Evolutionary conservation across 2,888 invertebrate genomes (phyloP).

Genomic region (Cataglyphis livida): DNA sequence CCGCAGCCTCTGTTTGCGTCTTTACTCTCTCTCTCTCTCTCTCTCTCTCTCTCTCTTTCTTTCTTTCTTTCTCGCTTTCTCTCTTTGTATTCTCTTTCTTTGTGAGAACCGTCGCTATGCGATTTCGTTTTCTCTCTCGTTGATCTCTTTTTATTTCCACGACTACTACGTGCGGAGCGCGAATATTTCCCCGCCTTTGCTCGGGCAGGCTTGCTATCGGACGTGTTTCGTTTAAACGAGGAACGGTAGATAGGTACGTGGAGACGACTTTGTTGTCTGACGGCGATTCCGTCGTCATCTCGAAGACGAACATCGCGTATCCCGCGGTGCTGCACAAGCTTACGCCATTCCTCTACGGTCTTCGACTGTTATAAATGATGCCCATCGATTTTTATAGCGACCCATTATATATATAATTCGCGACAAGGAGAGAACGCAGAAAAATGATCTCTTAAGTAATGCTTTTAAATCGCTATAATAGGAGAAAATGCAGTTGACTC

Average conservation of each 20-base stretch:
- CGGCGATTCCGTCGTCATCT: conserved; percentile 37
- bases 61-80: not conserved
- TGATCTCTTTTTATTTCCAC: conserved; percentile 43
- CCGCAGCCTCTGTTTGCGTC: conserved; percentile 24
- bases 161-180: conserved; percentile 35
- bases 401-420: conserved; percentile 13
- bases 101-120: conserved; percentile 34
- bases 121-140: conserved; percentile 40
- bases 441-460: conserved; percentile 24
- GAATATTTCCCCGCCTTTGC: conserved; percentile 56
- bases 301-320: conserved; percentile 31
- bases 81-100: conserved; percentile 40
- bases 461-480: not conserved
- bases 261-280: conserved; percentile 12
- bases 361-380: conserved; percentile 38
- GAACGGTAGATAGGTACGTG: conserved; percentile 7
- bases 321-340: conserved; percentile 3
- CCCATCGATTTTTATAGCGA: conserved; percentile 28
- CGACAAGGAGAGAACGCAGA: conserved; percentile 25
- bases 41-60: not conserved
- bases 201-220: conserved; percentile 22
- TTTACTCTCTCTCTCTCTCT: not conserved
- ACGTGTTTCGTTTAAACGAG: conserved; percentile 50
- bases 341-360: not conserved
- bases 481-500: not conserved